These are phyloP conservation scores for Galendromus occidentalis DNA, from an alignment of 1,140 invertebrate genomes.

Conservation along the genomic window DNA sequence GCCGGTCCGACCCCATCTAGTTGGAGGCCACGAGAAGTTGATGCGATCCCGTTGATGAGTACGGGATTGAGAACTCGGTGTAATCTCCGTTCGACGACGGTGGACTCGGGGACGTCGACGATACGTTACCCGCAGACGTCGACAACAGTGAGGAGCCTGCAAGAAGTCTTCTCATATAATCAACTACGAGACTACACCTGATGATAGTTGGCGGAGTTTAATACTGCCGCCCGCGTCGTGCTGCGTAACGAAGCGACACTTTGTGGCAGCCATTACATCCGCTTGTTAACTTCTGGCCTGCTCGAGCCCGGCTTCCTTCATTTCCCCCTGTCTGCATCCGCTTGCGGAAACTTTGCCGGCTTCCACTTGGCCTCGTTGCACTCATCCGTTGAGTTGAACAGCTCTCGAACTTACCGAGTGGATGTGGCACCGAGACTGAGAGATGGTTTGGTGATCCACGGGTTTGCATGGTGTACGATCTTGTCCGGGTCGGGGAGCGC, in stretches of 20 bases:
- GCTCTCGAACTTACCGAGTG: not conserved
- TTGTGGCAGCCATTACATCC: too few species aligned
- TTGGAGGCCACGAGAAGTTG: slow-evolving; percentile 2
- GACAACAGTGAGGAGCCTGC: not conserved
- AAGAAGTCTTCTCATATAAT: too few species aligned
- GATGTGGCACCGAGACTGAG: not conserved
- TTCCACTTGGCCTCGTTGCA: too few species aligned
- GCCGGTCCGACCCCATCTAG: not conserved
- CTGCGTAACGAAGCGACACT: too few species aligned
- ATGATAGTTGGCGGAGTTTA: too few species aligned
- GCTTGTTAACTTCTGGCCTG: too few species aligned
- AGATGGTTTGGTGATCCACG: not conserved
- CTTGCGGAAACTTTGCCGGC: too few species aligned
- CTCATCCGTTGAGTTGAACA: too few species aligned
- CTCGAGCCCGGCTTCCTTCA: too few species aligned
- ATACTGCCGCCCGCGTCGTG: too few species aligned
- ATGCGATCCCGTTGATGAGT: not conserved
- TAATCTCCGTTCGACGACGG: slow-evolving; percentile 2
- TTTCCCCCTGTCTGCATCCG: too few species aligned
- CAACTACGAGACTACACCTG: too few species aligned
- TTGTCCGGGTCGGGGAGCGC: not conserved
- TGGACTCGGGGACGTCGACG: slow-evolving; percentile 5
- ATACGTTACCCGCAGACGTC: slow-evolving; percentile 9
- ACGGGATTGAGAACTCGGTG: not conserved
- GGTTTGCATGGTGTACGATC: not conserved